Evolutionary conservation across 2,888 invertebrate species (phyloP), one percentile per base, ranked within the genome.

Genomic region (Melipona bicolor): DNA sequence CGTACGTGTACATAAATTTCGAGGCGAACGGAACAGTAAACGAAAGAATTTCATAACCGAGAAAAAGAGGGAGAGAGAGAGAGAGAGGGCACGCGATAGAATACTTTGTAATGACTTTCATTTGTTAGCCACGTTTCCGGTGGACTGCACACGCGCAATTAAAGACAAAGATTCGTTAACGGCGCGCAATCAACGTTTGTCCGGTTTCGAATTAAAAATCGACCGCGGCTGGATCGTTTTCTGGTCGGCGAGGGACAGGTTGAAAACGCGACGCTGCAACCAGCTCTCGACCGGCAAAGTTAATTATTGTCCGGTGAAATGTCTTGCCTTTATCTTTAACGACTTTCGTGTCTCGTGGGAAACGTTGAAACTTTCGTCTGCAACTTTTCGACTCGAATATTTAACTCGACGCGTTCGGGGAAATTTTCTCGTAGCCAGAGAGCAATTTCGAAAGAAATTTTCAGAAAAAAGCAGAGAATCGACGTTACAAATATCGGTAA

Each of bases 101-200:
- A 68, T 67, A 21, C 56, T 72, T 61, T 49, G 49, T 27, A 49
- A 54, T 49, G 43, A 65, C 56, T 49, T 24, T 19, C 21, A 5
- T 61, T 61, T 27, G 49, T 61, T 36, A 24, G 24, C 50, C 50
- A 59, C 36, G 32, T 69, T 76, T 61, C 56, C 76, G 50, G 61
- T 50, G 71, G 32, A 17, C 50, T 61, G 69, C 36, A 69, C 76
- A 56, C 56, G 27, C 36, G 68, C 68, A 68, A 68, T 59, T 50
- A 36, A 61, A 61, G 69, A 59, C 50, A 69, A 69, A 76, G 59
- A 59, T 15, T 69, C 76, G 62, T 73, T 61, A 73, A 73, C 49
- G 17, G 50, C 5, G 19, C 32, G 76, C 69, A 76, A 76, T 61
- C 75, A 59, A 68, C 49, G 49, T 49, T 76, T 59, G 43, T 59